These are phyloP conservation scores for Pseudocheirus occidentalis DNA, from an alignment of 2,797 vertebrate species.

Conservation along the genomic window DNA sequence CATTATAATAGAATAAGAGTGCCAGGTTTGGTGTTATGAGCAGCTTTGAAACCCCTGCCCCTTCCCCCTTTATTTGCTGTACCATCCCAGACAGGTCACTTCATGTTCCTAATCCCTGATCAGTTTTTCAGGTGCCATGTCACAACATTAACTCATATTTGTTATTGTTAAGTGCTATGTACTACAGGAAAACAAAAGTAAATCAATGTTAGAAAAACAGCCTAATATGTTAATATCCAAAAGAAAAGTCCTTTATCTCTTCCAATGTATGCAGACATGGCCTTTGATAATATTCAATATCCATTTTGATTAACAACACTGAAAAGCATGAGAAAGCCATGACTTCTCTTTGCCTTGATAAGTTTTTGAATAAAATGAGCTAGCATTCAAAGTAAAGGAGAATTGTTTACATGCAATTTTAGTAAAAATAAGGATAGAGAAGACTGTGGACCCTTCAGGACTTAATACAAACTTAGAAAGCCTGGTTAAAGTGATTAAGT, in stretches of 20 bases:
- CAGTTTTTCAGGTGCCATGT: background rate
- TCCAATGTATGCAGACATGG: background rate
- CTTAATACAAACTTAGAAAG: background rate
- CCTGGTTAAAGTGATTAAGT: background rate
- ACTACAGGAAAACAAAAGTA: background rate
- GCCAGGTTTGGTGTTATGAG: background rate
- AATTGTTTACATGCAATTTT: background rate
- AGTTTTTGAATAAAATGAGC: background rate
- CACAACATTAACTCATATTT: background rate
- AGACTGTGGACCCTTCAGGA: background rate
- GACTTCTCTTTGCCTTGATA: background rate
- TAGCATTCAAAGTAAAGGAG: background rate
- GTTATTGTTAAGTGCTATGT: background rate
- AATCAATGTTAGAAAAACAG: background rate
- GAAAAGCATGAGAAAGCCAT: background rate
- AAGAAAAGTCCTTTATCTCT: background rate
- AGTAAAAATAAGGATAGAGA: background rate
- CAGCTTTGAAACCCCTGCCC: background rate
- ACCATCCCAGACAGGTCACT: background rate
- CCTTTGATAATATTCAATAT: background rate
- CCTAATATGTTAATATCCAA: too few species aligned
- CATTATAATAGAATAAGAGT: background rate
- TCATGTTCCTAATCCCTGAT: background rate
- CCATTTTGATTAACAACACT: background rate
- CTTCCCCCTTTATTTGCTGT: background rate